Evolutionary conservation across 2,797 vertebrate species (phyloP).

Genomic region (Anolis apletophallus): DNA sequence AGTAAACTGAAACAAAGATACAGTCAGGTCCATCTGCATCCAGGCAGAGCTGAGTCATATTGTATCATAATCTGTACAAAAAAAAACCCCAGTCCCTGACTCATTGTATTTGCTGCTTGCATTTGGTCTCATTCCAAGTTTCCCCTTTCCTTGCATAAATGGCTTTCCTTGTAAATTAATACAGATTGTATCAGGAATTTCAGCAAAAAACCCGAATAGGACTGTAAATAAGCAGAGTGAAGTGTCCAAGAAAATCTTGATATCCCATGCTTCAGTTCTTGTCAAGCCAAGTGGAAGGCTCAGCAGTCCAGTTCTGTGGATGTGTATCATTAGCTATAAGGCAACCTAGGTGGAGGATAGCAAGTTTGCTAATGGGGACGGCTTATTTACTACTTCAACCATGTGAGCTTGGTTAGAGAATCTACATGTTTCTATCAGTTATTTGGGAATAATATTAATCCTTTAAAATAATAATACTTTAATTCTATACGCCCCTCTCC

Average conservation of each 20-base stretch:
- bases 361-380: not conserved
- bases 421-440: no score
- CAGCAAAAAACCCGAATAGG: not conserved
- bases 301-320: no score
- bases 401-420: not conserved
- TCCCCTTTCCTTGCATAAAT: slow-evolving; percentile 4
- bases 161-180: slow-evolving; percentile 7
- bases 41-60: slow-evolving; percentile 54
- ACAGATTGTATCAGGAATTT: not conserved
- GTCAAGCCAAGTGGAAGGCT: no score
- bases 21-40: not conserved
- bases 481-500: no score
- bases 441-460: no score
- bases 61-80: not conserved
- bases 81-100: slow-evolving; percentile 52
- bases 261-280: no score
- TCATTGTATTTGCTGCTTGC: slow-evolving; percentile 3
- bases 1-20: slow-evolving; percentile 60
- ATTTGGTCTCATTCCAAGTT: slow-evolving; percentile 30
- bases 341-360: not conserved
- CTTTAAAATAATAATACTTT: no score
- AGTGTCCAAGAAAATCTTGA: no score
- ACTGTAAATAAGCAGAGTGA: no score
- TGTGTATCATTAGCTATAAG: not conserved
- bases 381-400: not conserved